Base-by-base conservation (phyloP, 2,888 invertebrate genomes). In the Nomada fucata region DNA sequence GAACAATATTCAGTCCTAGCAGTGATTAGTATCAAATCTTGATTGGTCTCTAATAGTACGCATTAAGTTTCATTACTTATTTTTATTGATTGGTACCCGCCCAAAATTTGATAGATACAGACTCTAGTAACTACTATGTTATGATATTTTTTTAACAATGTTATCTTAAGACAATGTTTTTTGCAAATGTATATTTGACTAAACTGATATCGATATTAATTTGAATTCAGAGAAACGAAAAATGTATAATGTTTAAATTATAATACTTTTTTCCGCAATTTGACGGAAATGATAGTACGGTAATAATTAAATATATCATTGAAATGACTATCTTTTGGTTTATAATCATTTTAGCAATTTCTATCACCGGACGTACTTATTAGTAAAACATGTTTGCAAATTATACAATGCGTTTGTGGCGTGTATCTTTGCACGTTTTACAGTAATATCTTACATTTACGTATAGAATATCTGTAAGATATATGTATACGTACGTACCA, bases 401-500 rank as follows among this genome's bases (percentile, higher is more conserved):
- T 73, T 50, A 65, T 42, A 63, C 50, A n/a, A 18, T 50, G 23
- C 53, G 59, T 26, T 67, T 77, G 69, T 82, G 67, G 57, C 76
- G 68, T 61, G 71, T 76, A 57, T 64, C 79, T 63, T 74, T 84
- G 69, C 70, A 82, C 82, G 65, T 79, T 71, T 60, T 67, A 72
- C 53, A 82, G 55, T 74, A 70, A 76, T 85, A 84, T 84, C 73
- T 79, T 79, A 75, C 75, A 73, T 79, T 82, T 79, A 75, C 69
- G 42, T 79, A 74, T 57, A 61, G 55, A 73, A 75, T 85, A 84
- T 79, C 64, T 64, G 74, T 79, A 82, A 82, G 78, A 86, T 81
- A 84, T 75, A 82, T 77, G 70, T 77, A 82, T 75, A 86, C 69
- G 70, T 75, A 86, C 78, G 59, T 76, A 82, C 77, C 72, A 79